Conservation (phyloP, 1,140 invertebrate genomes). For the Leptinotarsa texana region DNA sequence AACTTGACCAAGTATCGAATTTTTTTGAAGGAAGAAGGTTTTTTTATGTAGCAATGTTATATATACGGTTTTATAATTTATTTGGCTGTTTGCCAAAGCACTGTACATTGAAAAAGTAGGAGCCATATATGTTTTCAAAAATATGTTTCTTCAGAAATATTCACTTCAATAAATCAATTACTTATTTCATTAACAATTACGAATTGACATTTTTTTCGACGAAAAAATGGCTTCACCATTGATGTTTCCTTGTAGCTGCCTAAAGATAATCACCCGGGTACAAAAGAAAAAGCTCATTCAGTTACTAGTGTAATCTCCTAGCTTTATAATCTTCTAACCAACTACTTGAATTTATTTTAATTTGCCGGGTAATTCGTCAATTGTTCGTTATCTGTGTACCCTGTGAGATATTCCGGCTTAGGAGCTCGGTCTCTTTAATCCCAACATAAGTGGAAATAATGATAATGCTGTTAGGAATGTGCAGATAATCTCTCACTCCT, state of each 20-base stretch:
- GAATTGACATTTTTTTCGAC: too few species aligned
- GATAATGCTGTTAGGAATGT: conserved; percentile 3
- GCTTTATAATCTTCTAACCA: background rate
- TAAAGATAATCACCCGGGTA: background rate
- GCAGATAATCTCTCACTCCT: background rate
- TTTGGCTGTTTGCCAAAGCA: too few species aligned
- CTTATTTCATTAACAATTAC: too few species aligned
- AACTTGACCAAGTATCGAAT: too few species aligned
- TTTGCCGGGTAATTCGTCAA: conserved; percentile 2
- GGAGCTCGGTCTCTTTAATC: background rate
- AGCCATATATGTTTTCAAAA: too few species aligned
- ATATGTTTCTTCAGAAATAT: too few species aligned
- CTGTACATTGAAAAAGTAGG: too few species aligned
- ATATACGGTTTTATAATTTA: too few species aligned
- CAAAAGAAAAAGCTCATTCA: background rate
- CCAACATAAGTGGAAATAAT: background rate
- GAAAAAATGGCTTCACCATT: background rate
- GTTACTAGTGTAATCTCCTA: background rate
- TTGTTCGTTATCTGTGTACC: background rate
- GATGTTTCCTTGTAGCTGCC: background rate
- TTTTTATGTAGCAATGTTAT: too few species aligned
- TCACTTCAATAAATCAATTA: too few species aligned
- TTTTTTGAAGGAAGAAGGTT: too few species aligned
- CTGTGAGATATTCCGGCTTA: background rate
- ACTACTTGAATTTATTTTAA: conserved; percentile 1